Evolutionary conservation across 2,797 vertebrate species (phyloP).

Genomic region (Echeneis naucrates): DNA sequence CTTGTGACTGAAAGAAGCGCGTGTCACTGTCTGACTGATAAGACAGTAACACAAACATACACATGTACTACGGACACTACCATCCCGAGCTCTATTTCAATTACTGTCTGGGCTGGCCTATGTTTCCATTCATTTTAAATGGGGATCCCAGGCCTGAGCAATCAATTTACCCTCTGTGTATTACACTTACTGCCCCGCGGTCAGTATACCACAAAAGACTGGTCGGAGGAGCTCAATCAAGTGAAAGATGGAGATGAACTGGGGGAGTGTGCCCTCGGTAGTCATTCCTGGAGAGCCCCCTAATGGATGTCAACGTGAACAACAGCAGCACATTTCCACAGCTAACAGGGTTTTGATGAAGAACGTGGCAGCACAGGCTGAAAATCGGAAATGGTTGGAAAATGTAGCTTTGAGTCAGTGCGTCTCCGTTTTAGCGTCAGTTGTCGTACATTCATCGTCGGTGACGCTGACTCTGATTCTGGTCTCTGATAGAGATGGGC

Average conservation of each 20-base stretch:
- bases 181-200: slow-evolving; percentile 54
- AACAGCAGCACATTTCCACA: slow-evolving; percentile 33
- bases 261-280: slow-evolving; percentile 49
- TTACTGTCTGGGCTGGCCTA: slow-evolving; percentile 58
- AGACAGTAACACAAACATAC: slow-evolving; percentile 39
- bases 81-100: slow-evolving; percentile 61
- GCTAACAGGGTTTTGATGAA: neutral
- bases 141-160: slow-evolving; percentile 31
- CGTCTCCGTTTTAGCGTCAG: neutral
- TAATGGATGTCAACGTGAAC: slow-evolving; percentile 64
- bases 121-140: slow-evolving; percentile 60
- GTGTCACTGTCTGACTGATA: slow-evolving; percentile 24
- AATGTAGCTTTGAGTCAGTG: neutral
- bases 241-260: slow-evolving; percentile 22
- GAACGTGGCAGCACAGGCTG: neutral
- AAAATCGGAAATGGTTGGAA: neutral
- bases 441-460: slow-evolving; percentile 17
- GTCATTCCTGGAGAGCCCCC: slow-evolving; percentile 77
- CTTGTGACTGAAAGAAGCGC: slow-evolving; percentile 21
- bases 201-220: slow-evolving; percentile 63
- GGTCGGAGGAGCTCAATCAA: slow-evolving; percentile 42
- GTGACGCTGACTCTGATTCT: slow-evolving; percentile 12
- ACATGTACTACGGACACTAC: slow-evolving; percentile 8
- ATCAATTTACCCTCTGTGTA: slow-evolving; percentile 67
- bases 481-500: slow-evolving; percentile 4